These are phyloP conservation scores for Leptarthrus brevirostris DNA, from an alignment of 2,888 invertebrate genomes.

Conservation along the genomic window DNA sequence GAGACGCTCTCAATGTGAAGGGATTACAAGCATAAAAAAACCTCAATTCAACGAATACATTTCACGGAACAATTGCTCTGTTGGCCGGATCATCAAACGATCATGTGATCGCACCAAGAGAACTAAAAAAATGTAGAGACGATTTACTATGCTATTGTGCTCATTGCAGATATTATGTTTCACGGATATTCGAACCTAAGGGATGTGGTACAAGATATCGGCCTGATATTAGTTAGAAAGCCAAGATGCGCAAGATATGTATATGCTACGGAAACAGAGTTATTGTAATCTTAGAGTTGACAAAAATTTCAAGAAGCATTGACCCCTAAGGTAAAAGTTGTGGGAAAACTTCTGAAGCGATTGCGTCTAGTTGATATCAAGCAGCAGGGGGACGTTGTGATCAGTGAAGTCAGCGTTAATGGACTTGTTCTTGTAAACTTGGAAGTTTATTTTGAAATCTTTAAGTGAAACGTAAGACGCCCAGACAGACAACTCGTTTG, in stretches of 20 bases:
- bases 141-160: constrained; percentile 31
- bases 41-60: constrained; percentile 40
- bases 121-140: constrained; percentile 24
- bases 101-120: constrained; percentile 1
- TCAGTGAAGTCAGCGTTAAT: not conserved
- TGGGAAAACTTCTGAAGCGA: constrained; percentile 16
- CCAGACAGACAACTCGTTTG: constrained; percentile 39
- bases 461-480: constrained; percentile 34
- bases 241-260: not conserved
- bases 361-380: not conserved
- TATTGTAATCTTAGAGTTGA: constrained; percentile 32
- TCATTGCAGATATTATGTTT: constrained; percentile 23
- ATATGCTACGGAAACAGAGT: not conserved
- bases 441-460: constrained; percentile 24
- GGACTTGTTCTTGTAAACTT: constrained; percentile 13
- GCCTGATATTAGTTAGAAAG: not conserved
- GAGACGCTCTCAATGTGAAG: constrained; percentile 14
- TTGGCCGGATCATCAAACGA: constrained; percentile 34
- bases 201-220: not conserved
- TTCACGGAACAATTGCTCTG: constrained; percentile 43
- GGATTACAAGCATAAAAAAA: constrained; percentile 15
- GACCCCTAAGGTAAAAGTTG: constrained; percentile 34
- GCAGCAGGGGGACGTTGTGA: not conserved
- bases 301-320: constrained; percentile 34
- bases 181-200: not conserved